These are phyloP conservation scores for Caenorhabditis brenneri DNA, from an alignment of 1,140 invertebrate species.

Conservation along the genomic window DNA sequence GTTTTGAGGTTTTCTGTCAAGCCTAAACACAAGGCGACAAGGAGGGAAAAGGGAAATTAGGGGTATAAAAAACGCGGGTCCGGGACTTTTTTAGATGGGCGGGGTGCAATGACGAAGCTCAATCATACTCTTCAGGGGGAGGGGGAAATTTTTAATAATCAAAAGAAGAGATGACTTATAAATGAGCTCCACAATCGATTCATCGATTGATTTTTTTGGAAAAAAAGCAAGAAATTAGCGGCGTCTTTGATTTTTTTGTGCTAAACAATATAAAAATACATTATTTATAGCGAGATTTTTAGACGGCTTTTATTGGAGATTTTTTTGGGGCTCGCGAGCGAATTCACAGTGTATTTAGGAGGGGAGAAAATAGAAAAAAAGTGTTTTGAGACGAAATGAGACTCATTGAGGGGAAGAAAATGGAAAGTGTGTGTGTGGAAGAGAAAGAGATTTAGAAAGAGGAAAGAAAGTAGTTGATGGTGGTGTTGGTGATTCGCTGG, in stretches of 20 bases:
- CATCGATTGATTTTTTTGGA: no score
- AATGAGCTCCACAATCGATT: not conserved
- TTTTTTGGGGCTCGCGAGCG: slow-evolving; percentile 11
- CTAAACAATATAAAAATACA: not conserved
- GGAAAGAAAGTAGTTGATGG: not conserved
- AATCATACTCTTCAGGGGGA: not conserved
- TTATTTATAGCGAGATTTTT: not conserved
- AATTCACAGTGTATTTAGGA: not conserved
- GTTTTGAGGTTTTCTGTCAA: no score
- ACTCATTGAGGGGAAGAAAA: no score
- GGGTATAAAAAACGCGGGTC: no score
- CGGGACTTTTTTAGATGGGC: not conserved
- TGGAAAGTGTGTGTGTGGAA: not conserved
- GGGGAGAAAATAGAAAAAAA: not conserved
- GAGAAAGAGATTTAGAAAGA: not conserved
- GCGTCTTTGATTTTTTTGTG: not conserved
- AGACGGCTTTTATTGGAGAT: not conserved
- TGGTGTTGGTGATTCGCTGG: not conserved
- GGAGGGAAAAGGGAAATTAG: not conserved
- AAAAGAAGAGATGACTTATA: not conserved
- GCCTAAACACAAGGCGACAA: not conserved
- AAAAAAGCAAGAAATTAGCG: not conserved
- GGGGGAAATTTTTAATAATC: not conserved
- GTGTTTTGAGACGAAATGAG: no score
- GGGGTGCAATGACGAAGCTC: not conserved